phyloP scores from a whole-genome alignment of 2,113 vertebrate species.

The Ctenomys sociabilis region DNA sequence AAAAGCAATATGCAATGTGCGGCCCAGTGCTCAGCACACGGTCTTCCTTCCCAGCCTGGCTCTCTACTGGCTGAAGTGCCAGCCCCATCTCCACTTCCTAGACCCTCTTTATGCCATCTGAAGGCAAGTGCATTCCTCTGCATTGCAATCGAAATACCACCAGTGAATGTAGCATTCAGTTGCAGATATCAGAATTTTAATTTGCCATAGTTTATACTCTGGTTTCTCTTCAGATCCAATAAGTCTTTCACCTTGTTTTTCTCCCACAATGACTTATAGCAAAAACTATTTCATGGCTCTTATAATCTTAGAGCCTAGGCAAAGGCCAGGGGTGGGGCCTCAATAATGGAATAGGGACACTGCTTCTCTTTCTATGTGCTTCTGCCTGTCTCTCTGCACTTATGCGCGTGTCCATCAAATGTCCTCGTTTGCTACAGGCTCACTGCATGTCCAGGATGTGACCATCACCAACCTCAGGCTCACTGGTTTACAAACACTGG shows the following conservation, averaged over 20 bases:
- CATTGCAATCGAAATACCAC: background rate
- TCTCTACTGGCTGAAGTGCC: background rate
- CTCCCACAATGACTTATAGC: background rate
- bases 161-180: background rate
- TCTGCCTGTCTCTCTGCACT: slow-evolving; percentile 22
- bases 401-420: background rate
- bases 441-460: background rate
- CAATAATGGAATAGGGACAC: background rate
- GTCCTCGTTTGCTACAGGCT: background rate
- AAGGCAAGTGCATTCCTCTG: background rate
- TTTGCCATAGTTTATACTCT: background rate
- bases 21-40: background rate
- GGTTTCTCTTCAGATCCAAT: too few relatives aligned
- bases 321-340: background rate
- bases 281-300: background rate
- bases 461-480: background rate
- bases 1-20: background rate
- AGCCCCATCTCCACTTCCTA: background rate
- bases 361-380: background rate
- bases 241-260: too few relatives aligned
- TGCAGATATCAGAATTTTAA: slow-evolving; percentile 23
- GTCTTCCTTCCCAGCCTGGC: background rate
- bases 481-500: background rate
- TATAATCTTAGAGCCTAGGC: background rate
- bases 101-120: background rate